Evolutionary conservation across 2,113 vertebrate species (phyloP).

Genomic region (Syrmaticus mikado): DNA sequence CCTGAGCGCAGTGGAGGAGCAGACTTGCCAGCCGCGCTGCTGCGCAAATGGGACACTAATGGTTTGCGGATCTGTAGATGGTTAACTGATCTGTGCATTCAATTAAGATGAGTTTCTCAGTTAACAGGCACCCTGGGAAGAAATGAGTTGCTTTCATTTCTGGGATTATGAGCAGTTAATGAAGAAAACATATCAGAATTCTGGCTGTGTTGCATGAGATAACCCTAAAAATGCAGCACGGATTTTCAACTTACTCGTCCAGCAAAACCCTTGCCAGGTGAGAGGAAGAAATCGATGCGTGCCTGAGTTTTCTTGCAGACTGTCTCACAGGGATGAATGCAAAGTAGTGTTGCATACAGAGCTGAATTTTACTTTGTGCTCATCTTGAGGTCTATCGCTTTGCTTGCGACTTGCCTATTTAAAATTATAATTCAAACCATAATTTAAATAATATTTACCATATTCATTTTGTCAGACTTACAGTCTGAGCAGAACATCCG

Average conservation of each 20-base stretch:
- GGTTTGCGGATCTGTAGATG: slow-evolving; percentile 60
- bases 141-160: slow-evolving; percentile 70
- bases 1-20: slow-evolving; percentile 21
- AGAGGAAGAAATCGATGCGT: neutral
- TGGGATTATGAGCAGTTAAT: slow-evolving; percentile 75
- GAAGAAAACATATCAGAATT: slow-evolving; percentile 71
- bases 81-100: slow-evolving; percentile 74
- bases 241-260: slow-evolving; percentile 56
- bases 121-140: slow-evolving; percentile 79
- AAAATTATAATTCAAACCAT: slow-evolving; percentile 2
- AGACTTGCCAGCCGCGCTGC: slow-evolving; percentile 15
- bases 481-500: neutral
- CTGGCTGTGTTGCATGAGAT: slow-evolving; percentile 32
- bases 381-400: neutral
- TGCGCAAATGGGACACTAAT: slow-evolving; percentile 61
- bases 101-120: slow-evolving; percentile 74
- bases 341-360: neutral
- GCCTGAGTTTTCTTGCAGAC: neutral
- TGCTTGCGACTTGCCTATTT: neutral
- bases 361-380: neutral
- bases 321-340: neutral
- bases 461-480: neutral
- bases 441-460: neutral
- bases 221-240: slow-evolving; percentile 36
- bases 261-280: slow-evolving; percentile 57